Conservation (phyloP, 2,797 vertebrate genomes). For the Phrynocephalus guinanensis region DNA sequence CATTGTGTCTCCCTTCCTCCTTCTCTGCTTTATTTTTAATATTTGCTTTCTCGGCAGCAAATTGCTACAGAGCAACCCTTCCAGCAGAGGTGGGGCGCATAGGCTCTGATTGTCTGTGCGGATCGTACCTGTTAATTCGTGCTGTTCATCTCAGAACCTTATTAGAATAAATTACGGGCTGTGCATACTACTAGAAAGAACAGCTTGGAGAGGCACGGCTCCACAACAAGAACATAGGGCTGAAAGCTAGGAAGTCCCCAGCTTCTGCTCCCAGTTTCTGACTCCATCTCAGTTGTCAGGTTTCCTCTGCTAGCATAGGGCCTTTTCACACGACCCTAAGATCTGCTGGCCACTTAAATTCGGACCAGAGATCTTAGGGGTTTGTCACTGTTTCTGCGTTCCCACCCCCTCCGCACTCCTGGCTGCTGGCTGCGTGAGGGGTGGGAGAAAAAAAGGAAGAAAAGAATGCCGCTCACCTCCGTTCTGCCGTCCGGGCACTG, state of each 20-base stretch:
- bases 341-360: too few relatives aligned
- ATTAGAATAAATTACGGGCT: constrained; percentile 73
- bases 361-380: too few relatives aligned
- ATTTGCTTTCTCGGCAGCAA: constrained; percentile 55
- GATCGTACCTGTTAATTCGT: constrained; percentile 70
- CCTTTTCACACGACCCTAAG: too few relatives aligned
- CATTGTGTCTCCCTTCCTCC: background rate
- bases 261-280: background rate
- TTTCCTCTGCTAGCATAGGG: background rate
- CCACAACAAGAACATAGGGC: constrained; percentile 44
- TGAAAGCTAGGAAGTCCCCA: constrained; percentile 47
- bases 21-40: constrained; percentile 28
- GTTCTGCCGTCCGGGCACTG: too few relatives aligned
- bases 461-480: too few relatives aligned
- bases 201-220: constrained; percentile 51
- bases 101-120: constrained; percentile 57
- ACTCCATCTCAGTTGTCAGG: background rate
- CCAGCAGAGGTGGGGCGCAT: constrained; percentile 74
- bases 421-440: too few relatives aligned
- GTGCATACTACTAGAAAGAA: constrained; percentile 66
- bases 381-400: too few relatives aligned
- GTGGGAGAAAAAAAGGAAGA: too few relatives aligned
- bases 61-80: constrained; percentile 65
- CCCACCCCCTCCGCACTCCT: too few relatives aligned
- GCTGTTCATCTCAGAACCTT: constrained; percentile 73